Conservation (phyloP, 2,797 vertebrate genomes). For the Tinamus major region DNA sequence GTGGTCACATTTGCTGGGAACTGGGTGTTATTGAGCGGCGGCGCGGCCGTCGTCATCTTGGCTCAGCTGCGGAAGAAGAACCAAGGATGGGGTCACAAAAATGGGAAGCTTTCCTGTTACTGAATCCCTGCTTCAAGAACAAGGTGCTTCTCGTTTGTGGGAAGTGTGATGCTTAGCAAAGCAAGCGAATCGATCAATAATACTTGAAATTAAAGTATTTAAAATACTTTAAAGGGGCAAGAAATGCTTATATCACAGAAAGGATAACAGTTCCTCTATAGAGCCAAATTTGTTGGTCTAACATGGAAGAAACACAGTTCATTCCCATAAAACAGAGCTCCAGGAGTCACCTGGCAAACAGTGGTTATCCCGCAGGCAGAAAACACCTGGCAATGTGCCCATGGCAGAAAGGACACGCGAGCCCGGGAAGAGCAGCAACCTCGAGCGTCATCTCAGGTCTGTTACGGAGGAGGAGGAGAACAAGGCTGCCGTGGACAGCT, state of each 20-base stretch:
- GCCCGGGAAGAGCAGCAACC: neutral
- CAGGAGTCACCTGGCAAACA: neutral
- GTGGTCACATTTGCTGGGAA: slow-evolving; percentile 78
- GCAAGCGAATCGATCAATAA: too few relatives aligned
- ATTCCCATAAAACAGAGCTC: neutral
- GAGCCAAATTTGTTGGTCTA: neutral
- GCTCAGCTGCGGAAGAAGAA: slow-evolving; percentile 60
- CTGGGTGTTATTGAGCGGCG: slow-evolving; percentile 73
- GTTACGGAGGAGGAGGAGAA: neutral
- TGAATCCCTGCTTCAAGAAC: neutral
- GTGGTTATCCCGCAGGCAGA: neutral
- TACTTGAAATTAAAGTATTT: too few relatives aligned
- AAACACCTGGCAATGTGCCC: rapidly evolving
- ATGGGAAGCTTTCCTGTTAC: too few relatives aligned
- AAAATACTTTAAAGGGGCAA: too few relatives aligned
- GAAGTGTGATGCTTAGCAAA: neutral
- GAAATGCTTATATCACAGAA: neutral
- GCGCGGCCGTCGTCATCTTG: slow-evolving; percentile 87
- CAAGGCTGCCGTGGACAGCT: neutral
- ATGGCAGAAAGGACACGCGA: rapidly evolving
- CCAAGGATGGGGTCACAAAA: neutral
- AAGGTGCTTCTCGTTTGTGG: neutral
- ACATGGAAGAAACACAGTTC: neutral
- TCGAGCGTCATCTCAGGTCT: neutral
- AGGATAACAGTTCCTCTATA: neutral